These are phyloP conservation scores for Conchocele bisecta DNA, from an alignment of 2,888 invertebrate genomes.

Conservation along the genomic window DNA sequence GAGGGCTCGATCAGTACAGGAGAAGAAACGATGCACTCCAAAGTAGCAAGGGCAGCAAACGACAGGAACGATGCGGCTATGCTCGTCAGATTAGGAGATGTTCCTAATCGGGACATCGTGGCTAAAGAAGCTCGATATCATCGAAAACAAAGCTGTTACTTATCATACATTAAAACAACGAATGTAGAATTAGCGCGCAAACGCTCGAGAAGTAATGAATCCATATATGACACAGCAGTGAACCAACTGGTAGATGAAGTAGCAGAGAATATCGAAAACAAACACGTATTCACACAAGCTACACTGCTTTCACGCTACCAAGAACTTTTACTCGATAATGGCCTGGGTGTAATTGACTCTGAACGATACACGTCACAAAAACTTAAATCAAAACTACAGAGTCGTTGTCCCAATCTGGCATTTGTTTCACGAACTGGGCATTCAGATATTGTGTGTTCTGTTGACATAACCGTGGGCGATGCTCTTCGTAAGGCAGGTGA, in stretches of 20 bases:
- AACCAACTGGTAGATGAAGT: no score
- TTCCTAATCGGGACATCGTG: conserved; percentile 9
- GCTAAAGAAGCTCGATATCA: conserved; percentile 16
- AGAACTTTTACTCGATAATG: not conserved
- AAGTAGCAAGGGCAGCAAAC: not conserved
- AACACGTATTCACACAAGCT: no score
- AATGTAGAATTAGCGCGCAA: no score
- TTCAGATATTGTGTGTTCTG: conserved; percentile 9
- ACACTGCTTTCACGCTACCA: no score
- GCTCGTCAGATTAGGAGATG: not conserved
- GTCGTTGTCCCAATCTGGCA: conserved; percentile 3
- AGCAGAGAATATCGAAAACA: not conserved
- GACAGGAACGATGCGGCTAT: not conserved
- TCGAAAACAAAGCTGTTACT: not conserved
- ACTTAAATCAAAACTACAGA: no score
- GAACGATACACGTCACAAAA: not conserved
- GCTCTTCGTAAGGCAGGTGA: not conserved
- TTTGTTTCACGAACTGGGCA: not conserved
- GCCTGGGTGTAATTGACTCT: not conserved
- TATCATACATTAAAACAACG: not conserved
- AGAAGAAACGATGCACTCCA: not conserved
- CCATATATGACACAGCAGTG: no score
- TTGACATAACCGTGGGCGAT: not conserved
- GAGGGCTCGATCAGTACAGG: not conserved
- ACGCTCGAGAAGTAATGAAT: no score